These are phyloP conservation scores for Corythoichthys intestinalis DNA, from an alignment of 2,113 vertebrate genomes.

Conservation along the genomic window DNA sequence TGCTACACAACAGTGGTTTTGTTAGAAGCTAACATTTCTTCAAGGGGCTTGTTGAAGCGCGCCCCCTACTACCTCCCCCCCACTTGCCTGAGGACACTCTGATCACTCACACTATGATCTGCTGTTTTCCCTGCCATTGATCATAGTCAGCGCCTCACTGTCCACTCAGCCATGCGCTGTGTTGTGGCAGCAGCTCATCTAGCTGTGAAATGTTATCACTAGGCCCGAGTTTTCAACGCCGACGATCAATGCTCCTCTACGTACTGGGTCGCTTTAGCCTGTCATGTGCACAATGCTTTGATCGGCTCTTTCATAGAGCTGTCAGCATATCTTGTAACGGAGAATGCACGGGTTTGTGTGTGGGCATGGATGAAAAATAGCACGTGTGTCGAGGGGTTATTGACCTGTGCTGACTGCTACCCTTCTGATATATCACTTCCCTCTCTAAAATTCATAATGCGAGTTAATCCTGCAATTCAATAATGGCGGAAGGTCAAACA, in stretches of 20 bases:
- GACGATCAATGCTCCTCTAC: slow-evolving; percentile 51
- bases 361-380: slow-evolving; percentile 11
- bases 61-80: not conserved
- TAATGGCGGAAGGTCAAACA: not conserved
- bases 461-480: not conserved
- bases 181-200: slow-evolving; percentile 13
- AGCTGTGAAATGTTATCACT: slow-evolving; percentile 54
- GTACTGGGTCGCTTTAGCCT: slow-evolving; percentile 49
- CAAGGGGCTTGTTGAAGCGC: slow-evolving; percentile 27
- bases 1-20: slow-evolving; percentile 24
- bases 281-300: slow-evolving; percentile 39
- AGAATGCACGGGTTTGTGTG: slow-evolving; percentile 7
- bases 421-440: not conserved
- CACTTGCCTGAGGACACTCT: slow-evolving; percentile 17
- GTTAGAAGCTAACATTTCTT: slow-evolving; percentile 19
- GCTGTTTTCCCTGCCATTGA: slow-evolving; percentile 8
- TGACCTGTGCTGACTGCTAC: slow-evolving; percentile 3
- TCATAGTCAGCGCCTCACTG: slow-evolving; percentile 13
- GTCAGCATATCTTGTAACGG: slow-evolving; percentile 2
- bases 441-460: not conserved
- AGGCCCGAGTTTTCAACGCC: slow-evolving; percentile 33
- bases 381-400: slow-evolving; percentile 1
- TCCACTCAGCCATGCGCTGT: slow-evolving; percentile 19
- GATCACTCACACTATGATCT: slow-evolving; percentile 28
- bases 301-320: slow-evolving; percentile 34